A percentile compares a stretch with the other conserved stretches of the same genome.
These are phyloP conservation scores for Ctenomys sociabilis DNA, from an alignment of 2,113 vertebrate species.

Conservation along the genomic window DNA sequence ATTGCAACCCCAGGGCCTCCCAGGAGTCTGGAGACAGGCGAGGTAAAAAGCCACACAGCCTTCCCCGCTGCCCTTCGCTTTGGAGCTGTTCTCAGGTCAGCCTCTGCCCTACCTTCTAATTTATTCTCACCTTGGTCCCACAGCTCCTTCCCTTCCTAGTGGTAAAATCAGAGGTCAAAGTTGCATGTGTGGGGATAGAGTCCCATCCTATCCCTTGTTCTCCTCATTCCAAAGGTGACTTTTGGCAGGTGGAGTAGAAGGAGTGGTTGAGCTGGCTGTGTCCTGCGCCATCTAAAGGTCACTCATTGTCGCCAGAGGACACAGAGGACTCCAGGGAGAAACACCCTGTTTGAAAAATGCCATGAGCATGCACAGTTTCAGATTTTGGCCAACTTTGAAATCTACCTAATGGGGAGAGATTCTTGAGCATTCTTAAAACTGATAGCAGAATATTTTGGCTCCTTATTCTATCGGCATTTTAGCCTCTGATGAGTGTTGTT, in stretches of 20 bases:
- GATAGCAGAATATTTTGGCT: background rate
- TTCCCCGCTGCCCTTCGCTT: background rate
- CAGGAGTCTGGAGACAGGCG: background rate
- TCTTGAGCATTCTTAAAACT: background rate
- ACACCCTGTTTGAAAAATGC: background rate
- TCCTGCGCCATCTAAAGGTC: background rate
- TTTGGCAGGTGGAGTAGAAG: background rate
- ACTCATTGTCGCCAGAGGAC: accelerated
- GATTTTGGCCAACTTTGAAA: slow-evolving; percentile 26
- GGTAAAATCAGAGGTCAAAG: background rate
- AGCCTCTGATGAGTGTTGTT: background rate
- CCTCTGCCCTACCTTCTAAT: background rate
- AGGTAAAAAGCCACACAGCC: too few species aligned
- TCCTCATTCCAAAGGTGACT: background rate
- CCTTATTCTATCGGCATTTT: background rate
- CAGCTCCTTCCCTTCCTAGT: background rate
- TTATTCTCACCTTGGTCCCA: background rate
- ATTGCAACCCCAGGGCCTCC: background rate
- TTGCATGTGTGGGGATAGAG: background rate
- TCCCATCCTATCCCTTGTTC: background rate
- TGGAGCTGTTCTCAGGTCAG: background rate
- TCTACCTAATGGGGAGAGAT: background rate
- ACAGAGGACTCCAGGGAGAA: background rate
- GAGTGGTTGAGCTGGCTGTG: background rate
- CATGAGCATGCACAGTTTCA: background rate